These are phyloP conservation scores for Tinamus major DNA, from an alignment of 2,797 vertebrate genomes.

Conservation along the genomic window DNA sequence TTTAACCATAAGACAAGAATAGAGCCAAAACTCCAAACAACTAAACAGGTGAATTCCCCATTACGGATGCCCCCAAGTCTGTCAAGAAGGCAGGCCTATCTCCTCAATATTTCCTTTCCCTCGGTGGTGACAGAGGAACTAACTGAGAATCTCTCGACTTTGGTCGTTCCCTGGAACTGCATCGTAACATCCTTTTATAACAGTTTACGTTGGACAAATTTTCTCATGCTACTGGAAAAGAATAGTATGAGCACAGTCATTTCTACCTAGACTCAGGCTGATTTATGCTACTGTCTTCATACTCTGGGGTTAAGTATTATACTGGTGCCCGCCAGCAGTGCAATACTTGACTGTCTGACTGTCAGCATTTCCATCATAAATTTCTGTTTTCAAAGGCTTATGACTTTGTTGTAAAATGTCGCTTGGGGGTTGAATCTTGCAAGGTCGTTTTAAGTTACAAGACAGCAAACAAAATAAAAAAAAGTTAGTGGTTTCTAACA, in stretches of 20 bases:
- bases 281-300: constrained; percentile 69
- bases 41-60: neutral
- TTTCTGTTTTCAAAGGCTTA: constrained; percentile 75
- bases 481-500: constrained; percentile 67
- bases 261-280: constrained; percentile 59
- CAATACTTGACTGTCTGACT: constrained; percentile 45
- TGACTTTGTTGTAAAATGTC: constrained; percentile 72
- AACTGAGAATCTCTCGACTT: constrained; percentile 30
- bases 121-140: constrained; percentile 51
- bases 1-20: neutral
- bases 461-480: constrained; percentile 67
- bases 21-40: neutral
- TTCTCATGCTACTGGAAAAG: constrained; percentile 63
- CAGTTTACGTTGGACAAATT: constrained; percentile 48
- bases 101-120: neutral
- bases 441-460: constrained; percentile 76
- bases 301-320: constrained; percentile 60
- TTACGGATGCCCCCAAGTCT: neutral
- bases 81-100: neutral
- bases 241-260: neutral
- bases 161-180: constrained; percentile 3
- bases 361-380: constrained; percentile 76
- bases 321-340: constrained; percentile 21
- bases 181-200: constrained; percentile 37
- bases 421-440: constrained; percentile 63